These are phyloP conservation scores for Steatornis caripensis DNA, from an alignment of 2,113 vertebrate species.

Conservation along the genomic window DNA sequence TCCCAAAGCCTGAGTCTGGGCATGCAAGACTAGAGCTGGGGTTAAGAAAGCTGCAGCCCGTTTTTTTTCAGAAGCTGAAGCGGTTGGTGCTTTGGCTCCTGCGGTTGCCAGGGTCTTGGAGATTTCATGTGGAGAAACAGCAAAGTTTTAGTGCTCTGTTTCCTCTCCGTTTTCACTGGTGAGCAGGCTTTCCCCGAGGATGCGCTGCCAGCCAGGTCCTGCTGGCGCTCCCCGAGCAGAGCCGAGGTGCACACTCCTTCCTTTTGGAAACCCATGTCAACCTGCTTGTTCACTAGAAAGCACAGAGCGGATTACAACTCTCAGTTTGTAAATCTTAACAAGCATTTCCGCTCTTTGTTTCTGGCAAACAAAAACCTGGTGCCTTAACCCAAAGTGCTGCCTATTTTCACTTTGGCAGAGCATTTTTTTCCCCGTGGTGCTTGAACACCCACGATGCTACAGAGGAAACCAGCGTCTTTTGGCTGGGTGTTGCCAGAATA, in stretches of 20 bases:
- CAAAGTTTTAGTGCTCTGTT: not conserved
- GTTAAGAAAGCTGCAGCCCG: not conserved
- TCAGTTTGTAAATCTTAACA: not conserved
- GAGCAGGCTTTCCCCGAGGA: not conserved
- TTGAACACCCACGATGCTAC: not conserved
- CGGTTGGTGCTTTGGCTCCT: not conserved
- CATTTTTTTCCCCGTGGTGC: rapidly evolving
- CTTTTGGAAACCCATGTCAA: not conserved
- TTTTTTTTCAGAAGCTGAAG: not conserved
- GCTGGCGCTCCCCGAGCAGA: not conserved
- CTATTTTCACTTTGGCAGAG: not conserved
- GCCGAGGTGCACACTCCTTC: not conserved
- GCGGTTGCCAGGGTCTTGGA: not conserved
- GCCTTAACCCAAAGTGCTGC: not conserved
- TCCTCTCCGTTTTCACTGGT: not conserved
- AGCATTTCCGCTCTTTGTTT: not conserved
- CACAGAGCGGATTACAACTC: not conserved
- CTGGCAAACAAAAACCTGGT: not conserved
- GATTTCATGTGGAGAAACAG: rapidly evolving
- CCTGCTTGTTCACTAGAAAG: not conserved
- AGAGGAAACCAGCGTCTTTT: not conserved
- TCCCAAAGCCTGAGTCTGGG: not conserved
- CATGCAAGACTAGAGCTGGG: not conserved
- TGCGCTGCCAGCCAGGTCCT: not conserved
- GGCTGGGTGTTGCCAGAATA: not conserved